Conservation (phyloP, 2,113 vertebrate genomes). For the Tretioscincus oriximinensis region DNA sequence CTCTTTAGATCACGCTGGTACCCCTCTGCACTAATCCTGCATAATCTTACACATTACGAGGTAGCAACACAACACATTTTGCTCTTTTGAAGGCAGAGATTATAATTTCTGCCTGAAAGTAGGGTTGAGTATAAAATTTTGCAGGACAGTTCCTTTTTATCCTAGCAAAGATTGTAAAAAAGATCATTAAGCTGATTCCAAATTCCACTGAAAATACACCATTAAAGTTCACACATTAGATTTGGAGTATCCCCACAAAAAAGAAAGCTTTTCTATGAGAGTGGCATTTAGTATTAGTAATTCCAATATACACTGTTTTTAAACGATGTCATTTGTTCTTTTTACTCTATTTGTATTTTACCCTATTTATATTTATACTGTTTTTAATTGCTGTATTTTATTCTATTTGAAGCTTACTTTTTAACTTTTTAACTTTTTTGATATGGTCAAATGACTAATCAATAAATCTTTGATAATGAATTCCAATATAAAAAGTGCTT, state of each 20-base stretch:
- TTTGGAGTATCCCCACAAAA: not conserved
- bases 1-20: no score
- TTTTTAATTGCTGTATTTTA: no score
- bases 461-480: no score
- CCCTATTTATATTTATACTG: no score
- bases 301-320: no score
- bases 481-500: no score
- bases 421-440: no score
- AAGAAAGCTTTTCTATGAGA: not conserved
- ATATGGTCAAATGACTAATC: no score
- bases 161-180: not conserved
- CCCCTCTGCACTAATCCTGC: no score
- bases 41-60: not conserved
- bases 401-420: no score
- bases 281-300: not conserved
- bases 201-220: not conserved
- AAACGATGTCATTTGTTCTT: no score
- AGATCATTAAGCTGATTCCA: not conserved
- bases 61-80: not conserved
- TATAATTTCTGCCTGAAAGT: not conserved
- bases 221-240: not conserved
- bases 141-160: not conserved
- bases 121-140: not conserved
- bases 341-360: no score
- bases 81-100: not conserved